These are phyloP conservation scores for Sinopyrophorus schimmeli DNA, from an alignment of 2,888 invertebrate genomes.

Conservation along the genomic window DNA sequence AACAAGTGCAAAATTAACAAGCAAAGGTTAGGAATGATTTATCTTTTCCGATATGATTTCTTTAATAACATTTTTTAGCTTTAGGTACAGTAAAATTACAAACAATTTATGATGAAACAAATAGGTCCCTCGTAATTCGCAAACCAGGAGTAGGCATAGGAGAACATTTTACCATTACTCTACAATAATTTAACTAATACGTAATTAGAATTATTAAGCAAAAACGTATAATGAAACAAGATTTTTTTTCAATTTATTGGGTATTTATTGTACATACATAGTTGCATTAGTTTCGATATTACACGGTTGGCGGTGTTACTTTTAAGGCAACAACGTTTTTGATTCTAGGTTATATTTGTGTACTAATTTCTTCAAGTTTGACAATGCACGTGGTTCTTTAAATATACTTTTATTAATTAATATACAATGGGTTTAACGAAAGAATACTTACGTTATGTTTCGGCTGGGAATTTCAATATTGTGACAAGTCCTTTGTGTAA, in stretches of 20 bases:
- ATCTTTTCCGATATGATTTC: not conserved
- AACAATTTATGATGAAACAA: slow-evolving; percentile 67
- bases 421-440: slow-evolving; percentile 84
- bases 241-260: no score
- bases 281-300: no score
- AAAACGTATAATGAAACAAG: no score
- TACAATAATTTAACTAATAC: slow-evolving; percentile 15
- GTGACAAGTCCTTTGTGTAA: slow-evolving; percentile 82
- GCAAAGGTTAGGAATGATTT: slow-evolving; percentile 55
- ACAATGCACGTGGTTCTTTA: no score
- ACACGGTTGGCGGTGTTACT: no score
- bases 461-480: slow-evolving; percentile 84
- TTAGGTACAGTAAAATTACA: slow-evolving; percentile 65
- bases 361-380: no score
- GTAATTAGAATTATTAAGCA: no score
- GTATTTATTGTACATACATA: no score
- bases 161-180: slow-evolving; percentile 62
- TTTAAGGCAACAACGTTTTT: no score
- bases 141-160: slow-evolving; percentile 85
- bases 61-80: slow-evolving; percentile 39
- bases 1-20: slow-evolving; percentile 63
- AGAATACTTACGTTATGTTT: slow-evolving; percentile 88
- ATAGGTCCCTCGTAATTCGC: slow-evolving; percentile 73
- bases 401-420: no score
- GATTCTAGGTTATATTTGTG: no score